These are phyloP conservation scores for Dendroctonus valens DNA, from an alignment of 1,140 invertebrate genomes.

Conservation along the genomic window DNA sequence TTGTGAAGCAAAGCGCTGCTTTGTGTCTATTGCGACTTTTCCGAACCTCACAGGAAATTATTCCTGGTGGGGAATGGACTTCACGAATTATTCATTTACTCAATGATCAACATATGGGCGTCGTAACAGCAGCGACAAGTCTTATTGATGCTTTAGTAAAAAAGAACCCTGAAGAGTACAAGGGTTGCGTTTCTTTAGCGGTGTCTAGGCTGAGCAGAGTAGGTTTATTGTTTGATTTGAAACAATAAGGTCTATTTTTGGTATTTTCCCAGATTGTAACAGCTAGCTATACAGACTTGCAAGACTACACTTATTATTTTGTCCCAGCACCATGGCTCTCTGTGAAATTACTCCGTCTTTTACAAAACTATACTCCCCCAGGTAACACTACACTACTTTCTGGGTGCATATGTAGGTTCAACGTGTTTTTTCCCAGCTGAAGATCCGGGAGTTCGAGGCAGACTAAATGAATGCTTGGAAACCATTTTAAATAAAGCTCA, in stretches of 20 bases:
- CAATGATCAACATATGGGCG: conserved; percentile 99
- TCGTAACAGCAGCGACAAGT: conserved; percentile 97
- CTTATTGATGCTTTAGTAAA: conserved; percentile 98
- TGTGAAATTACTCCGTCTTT: conserved; percentile 91
- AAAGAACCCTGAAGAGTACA: conserved; percentile 98
- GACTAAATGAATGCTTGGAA: conserved; percentile 97
- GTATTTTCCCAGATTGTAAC: conserved; percentile 80
- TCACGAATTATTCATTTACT: conserved; percentile 97
- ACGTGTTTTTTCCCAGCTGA: conserved; percentile 57
- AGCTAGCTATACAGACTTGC: conserved; percentile 95
- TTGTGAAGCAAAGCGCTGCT: conserved; percentile 99
- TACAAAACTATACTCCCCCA: conserved; percentile 98
- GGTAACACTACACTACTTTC: conserved; percentile 54
- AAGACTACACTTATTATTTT: conserved; percentile 99
- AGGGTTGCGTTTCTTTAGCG: conserved; percentile 96
- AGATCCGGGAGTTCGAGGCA: conserved; percentile 90
- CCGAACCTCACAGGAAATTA: conserved; percentile 90
- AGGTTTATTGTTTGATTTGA: conserved; percentile 43
- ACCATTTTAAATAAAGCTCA: conserved; percentile 99
- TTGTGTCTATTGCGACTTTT: conserved; percentile 92
- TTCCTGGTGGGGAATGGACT: conserved; percentile 97
- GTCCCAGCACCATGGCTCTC: conserved; percentile 99
- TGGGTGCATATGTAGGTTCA: too few species aligned
- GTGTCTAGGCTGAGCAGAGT: conserved; percentile 94
- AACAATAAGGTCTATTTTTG: conserved; percentile 16